Percentiles rank a stretch among this genome's conserved stretches.
These are phyloP conservation scores for Propithecus perrieri DNA, from an alignment of 2,797 vertebrate species.

Conservation along the genomic window DNA sequence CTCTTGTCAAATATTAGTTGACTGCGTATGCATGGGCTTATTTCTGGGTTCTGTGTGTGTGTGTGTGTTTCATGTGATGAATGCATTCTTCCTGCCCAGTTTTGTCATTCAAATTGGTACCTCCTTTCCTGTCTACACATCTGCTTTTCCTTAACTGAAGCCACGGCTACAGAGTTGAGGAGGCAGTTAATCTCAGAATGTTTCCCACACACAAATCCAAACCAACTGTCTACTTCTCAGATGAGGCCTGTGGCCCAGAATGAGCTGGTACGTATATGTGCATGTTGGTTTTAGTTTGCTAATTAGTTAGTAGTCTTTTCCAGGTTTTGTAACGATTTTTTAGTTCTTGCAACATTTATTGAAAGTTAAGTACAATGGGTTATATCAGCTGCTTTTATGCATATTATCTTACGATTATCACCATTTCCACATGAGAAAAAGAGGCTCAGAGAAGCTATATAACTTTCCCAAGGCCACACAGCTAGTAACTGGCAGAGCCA, in stretches of 20 bases:
- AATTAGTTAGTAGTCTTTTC: slow-evolving; percentile 27
- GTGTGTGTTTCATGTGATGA: neutral
- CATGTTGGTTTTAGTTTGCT: neutral
- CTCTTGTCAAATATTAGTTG: neutral
- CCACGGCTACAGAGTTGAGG: neutral
- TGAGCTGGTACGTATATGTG: neutral
- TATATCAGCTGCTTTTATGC: neutral
- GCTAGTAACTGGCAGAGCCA: neutral
- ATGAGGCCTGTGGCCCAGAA: neutral
- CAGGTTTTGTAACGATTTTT: neutral
- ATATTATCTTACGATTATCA: neutral
- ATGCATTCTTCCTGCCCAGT: slow-evolving; percentile 64
- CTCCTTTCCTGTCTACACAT: slow-evolving; percentile 58
- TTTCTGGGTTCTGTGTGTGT: neutral
- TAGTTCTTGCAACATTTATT: neutral
- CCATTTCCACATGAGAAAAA: slow-evolving; percentile 9
- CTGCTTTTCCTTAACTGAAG: slow-evolving; percentile 64
- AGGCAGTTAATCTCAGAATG: slow-evolving; percentile 46
- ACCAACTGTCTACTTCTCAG: slow-evolving; percentile 28
- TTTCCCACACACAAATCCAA: slow-evolving; percentile 48
- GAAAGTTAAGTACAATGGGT: neutral
- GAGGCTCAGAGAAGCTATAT: neutral
- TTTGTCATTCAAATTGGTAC: slow-evolving; percentile 59
- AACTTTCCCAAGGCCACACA: neutral
- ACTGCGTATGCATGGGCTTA: neutral